Conservation (phyloP, 2,797 vertebrate species). For the Cryptoprocta ferox region DNA sequence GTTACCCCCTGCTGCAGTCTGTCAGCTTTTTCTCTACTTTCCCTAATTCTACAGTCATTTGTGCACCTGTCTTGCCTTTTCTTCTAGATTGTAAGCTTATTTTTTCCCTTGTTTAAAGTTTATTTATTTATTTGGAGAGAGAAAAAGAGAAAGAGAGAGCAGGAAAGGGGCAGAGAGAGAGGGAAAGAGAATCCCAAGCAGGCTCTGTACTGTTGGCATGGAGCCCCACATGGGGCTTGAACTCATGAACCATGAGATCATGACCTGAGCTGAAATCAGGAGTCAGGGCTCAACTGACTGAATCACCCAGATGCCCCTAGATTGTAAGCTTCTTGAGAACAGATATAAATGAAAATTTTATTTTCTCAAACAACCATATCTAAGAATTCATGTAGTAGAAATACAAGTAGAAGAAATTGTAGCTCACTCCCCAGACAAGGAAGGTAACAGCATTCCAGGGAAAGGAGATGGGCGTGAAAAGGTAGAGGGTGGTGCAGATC, state of each 20-base stretch:
- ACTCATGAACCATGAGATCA: no score
- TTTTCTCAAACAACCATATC: neutral
- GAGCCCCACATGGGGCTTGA: no score
- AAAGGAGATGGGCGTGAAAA: neutral
- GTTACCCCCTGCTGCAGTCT: fast-evolving
- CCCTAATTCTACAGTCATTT: neutral
- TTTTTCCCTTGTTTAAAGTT: no score
- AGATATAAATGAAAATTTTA: neutral
- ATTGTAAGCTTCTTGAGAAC: neutral
- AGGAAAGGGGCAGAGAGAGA: no score
- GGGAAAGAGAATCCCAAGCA: no score
- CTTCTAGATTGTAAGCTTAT: neutral
- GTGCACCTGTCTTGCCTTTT: neutral
- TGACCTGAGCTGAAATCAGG: no score
- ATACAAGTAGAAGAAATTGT: neutral
- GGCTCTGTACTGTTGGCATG: no score
- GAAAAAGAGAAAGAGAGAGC: no score
- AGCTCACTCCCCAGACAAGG: neutral
- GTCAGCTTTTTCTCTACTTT: no score
- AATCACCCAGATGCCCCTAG: neutral
- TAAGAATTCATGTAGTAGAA: neutral
- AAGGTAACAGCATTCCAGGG: neutral
- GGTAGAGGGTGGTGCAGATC: neutral
- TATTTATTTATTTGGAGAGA: no score
- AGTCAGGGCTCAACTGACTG: no score